phyloP scores from a whole-genome alignment of 2,113 vertebrate genomes.

The Hystrix brachyura region DNA sequence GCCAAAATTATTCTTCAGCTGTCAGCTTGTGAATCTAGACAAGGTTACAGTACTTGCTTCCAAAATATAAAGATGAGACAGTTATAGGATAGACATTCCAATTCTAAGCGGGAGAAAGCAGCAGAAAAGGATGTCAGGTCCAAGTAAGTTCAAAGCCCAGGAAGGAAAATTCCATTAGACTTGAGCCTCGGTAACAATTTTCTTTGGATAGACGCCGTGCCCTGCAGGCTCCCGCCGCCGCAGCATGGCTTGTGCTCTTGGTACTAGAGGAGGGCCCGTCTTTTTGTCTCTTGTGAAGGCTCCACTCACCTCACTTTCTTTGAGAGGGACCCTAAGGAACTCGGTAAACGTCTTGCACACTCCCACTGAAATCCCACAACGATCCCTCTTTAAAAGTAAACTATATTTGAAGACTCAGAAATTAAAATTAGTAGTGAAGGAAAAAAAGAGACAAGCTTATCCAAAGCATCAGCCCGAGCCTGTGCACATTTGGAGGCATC shows the following conservation, averaged over 20 bases:
- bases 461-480: background rate
- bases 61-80: background rate
- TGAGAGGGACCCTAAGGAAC: background rate
- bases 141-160: background rate
- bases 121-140: background rate
- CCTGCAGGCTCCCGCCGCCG: accelerated
- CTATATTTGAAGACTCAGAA: background rate
- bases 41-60: background rate
- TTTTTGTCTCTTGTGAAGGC: background rate
- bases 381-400: background rate
- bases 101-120: background rate
- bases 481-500: background rate
- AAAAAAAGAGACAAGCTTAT: background rate
- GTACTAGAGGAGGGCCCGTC: background rate
- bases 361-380: background rate
- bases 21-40: background rate
- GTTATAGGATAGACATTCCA: background rate
- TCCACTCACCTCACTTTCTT: background rate
- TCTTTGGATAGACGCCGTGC: background rate
- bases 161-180: background rate
- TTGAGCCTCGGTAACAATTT: background rate
- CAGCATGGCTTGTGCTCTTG: too few species aligned
- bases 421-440: background rate
- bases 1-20: background rate
- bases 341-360: background rate